phyloP scores from a whole-genome alignment of 2,888 invertebrate species.

The Napeogenes inachia region DNA sequence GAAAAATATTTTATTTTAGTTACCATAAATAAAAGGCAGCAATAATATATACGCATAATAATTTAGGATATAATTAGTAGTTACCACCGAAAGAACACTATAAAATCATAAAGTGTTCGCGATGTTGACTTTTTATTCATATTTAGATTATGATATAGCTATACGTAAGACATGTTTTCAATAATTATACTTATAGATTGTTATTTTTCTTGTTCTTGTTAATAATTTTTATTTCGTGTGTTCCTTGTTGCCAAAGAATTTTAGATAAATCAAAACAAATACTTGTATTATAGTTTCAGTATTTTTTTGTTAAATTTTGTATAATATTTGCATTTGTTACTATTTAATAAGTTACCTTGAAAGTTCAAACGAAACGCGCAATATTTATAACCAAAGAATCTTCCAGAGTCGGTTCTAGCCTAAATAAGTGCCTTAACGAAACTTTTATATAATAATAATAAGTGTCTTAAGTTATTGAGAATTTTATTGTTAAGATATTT shows the following conservation, averaged over 20 bases:
- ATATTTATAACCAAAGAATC: slow-evolving; percentile 71
- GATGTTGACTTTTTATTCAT: slow-evolving; percentile 25
- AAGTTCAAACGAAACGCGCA: slow-evolving; percentile 69
- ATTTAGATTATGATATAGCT: slow-evolving; percentile 29
- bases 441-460: slow-evolving; percentile 30
- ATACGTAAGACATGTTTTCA: slow-evolving; percentile 56
- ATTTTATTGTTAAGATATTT: slow-evolving; percentile 32
- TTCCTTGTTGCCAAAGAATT: slow-evolving; percentile 77
- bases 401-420: slow-evolving; percentile 61
- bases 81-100: slow-evolving; percentile 27
- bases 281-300: slow-evolving; percentile 58
- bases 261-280: slow-evolving; percentile 46
- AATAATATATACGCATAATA: slow-evolving; percentile 19
- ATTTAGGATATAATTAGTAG: slow-evolving; percentile 10
- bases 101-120: slow-evolving; percentile 20
- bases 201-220: slow-evolving; percentile 73
- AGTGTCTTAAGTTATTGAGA: slow-evolving; percentile 36
- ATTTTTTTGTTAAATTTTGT: slow-evolving; percentile 52
- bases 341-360: slow-evolving; percentile 67
- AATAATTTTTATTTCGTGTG: slow-evolving; percentile 69
- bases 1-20: neutral
- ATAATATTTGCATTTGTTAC: slow-evolving; percentile 63
- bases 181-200: slow-evolving; percentile 61
- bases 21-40: slow-evolving; percentile 16
- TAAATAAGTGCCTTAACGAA: slow-evolving; percentile 38